phyloP scores from a whole-genome alignment of 2,113 vertebrate species.

The Hemicordylus capensis region DNA sequence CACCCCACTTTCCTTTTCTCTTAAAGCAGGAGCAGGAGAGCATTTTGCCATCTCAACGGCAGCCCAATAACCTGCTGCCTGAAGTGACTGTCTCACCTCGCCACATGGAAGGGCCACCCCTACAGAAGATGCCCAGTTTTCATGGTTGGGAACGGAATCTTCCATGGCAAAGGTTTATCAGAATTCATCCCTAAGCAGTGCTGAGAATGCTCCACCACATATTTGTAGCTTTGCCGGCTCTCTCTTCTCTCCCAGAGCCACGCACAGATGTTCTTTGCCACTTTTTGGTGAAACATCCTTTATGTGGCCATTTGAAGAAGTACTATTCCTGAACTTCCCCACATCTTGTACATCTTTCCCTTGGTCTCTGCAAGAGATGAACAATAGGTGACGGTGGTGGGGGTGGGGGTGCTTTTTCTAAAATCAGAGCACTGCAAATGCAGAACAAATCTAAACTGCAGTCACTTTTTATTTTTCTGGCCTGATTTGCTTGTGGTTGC shows the following conservation, averaged over 20 bases:
- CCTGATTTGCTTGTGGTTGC: constrained; percentile 55
- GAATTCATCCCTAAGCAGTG: not conserved
- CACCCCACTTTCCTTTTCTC: too few species aligned
- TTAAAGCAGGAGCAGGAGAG: too few species aligned
- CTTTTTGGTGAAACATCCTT: not conserved
- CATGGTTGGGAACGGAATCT: not conserved
- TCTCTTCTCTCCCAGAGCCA: not conserved
- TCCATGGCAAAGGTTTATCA: not conserved
- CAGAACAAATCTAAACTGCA: not conserved
- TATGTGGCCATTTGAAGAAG: not conserved
- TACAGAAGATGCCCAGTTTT: not conserved
- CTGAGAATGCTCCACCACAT: too few species aligned
- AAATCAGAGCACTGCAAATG: not conserved
- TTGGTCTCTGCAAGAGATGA: not conserved
- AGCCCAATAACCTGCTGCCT: too few species aligned
- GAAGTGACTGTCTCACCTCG: too few species aligned
- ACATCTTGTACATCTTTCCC: not conserved
- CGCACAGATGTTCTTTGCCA: not conserved
- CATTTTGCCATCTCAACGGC: too few species aligned
- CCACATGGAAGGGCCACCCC: too few species aligned
- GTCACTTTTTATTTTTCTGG: constrained; percentile 60
- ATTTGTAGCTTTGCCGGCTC: not conserved
- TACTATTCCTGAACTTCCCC: not conserved
- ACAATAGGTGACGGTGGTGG: not conserved
- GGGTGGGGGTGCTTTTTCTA: not conserved